Percentiles rank a stretch among this genome's conserved stretches.
These are phyloP conservation scores for Karalla daura DNA, from an alignment of 2,797 vertebrate genomes.

Conservation along the genomic window DNA sequence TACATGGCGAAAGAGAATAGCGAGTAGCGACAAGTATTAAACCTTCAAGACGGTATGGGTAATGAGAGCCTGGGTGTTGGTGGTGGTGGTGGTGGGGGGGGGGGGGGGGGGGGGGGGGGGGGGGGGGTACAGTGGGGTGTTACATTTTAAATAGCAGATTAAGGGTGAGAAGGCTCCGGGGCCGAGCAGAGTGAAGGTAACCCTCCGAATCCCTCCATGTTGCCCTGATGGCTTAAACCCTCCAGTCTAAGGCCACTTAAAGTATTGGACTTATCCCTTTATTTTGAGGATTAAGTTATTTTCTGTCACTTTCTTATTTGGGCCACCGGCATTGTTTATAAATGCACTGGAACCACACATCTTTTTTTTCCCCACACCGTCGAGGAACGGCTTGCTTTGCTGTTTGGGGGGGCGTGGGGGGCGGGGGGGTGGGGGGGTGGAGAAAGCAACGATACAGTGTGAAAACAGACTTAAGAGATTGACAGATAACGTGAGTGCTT, in stretches of 20 bases:
- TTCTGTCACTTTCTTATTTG: constrained; percentile 82
- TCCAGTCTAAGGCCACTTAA: constrained; percentile 81
- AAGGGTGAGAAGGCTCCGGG: constrained; percentile 76
- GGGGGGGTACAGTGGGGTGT: constrained; percentile 56
- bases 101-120: constrained; percentile 40
- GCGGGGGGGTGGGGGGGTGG: constrained; percentile 45
- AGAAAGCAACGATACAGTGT: constrained; percentile 46
- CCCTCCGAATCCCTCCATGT: constrained; percentile 47
- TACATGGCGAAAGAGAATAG: constrained; percentile 64
- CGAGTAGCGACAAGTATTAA: constrained; percentile 79
- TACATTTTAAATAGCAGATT: constrained; percentile 78
- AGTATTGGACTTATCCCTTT: constrained; percentile 80
- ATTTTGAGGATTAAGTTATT: constrained; percentile 83
- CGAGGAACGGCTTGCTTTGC: constrained; percentile 57
- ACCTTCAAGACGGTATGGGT: constrained; percentile 65
- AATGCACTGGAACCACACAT: constrained; percentile 61
- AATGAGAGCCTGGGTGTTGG: constrained; percentile 59
- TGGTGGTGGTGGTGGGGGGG: constrained; percentile 41
- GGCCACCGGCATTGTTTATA: constrained; percentile 82
- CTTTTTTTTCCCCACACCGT: constrained; percentile 42
- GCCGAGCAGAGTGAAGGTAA: constrained; percentile 69
- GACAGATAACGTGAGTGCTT: constrained; percentile 75
- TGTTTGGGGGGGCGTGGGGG: too few species aligned
- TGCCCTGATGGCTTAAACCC: constrained; percentile 71
- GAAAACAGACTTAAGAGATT: constrained; percentile 77